These are phyloP conservation scores for Tympanoctomys barrerae DNA, from an alignment of 2,797 vertebrate species.

Conservation along the genomic window DNA sequence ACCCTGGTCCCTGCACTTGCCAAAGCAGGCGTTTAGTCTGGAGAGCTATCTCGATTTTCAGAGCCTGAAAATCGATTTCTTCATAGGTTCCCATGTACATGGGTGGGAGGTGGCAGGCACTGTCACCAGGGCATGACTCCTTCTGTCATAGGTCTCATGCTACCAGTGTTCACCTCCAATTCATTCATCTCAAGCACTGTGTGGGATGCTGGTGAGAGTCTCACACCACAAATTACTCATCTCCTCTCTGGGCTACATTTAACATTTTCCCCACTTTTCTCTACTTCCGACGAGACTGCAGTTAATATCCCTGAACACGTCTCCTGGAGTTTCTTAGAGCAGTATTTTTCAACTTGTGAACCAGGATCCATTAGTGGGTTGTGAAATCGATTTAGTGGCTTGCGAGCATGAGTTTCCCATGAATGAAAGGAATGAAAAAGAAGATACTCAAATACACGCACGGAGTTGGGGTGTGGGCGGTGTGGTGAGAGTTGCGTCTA, in stretches of 20 bases:
- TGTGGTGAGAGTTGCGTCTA: background rate
- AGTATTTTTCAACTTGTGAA: background rate
- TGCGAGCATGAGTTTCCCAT: background rate
- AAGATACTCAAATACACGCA: background rate
- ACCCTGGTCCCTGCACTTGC: too few relatives aligned
- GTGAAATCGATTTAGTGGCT: constrained; percentile 65
- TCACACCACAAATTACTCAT: background rate
- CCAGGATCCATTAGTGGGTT: constrained; percentile 68
- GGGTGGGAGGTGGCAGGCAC: background rate
- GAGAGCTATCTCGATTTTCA: too few relatives aligned
- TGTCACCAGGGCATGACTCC: background rate
- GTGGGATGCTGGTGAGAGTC: background rate
- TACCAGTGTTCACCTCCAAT: too few relatives aligned
- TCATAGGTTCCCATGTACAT: background rate
- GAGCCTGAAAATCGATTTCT: background rate
- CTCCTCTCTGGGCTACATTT: background rate
- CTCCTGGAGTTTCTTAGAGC: constrained; percentile 4
- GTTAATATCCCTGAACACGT: background rate
- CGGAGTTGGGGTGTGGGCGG: background rate
- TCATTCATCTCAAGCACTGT: background rate
- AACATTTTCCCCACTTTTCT: background rate
- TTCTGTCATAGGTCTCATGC: background rate
- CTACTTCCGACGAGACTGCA: background rate
- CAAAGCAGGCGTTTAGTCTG: too few relatives aligned
- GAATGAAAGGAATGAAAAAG: constrained; percentile 53